Evolutionary conservation across 2,888 invertebrate species (phyloP), one percentile per base, ranked within the genome.

Genomic region (Ryuthela nishihirai): DNA sequence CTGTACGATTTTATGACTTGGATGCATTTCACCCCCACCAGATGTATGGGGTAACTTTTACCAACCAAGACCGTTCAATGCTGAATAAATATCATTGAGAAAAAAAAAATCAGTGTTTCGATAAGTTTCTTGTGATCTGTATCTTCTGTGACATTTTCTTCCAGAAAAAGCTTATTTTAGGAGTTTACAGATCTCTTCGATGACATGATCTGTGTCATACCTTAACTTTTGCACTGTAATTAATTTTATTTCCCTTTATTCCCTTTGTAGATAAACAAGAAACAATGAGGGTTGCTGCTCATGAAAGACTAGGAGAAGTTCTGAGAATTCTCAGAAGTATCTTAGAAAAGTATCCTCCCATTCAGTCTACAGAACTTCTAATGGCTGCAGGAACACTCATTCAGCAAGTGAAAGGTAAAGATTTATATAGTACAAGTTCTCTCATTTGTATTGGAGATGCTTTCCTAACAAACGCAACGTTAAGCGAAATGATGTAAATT

Each of bases 261-360:
- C 10, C n/a, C n/a, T n/a, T 64, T 66, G 21, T 64, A 70, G 71
- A 72, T 29, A 70, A 67, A 53, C 63, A 59, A 21, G 72, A 72
- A 41, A 66, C 65, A 12, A 53, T 70, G 41, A 67, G 70, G 40
- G 74, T 75, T 20, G 65, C 70, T 3, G 75, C 76, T 23, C 78
- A 78, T 67, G 77, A 78, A 65, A 67, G 74, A 24, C 69, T 79
- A 21, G 77, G 76, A 3, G 78, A 78, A 56, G 76, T 78, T 7
- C 67, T 78, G 47, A 69, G 72, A 43, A 74, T 76, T 15, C 69
- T 79, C 61, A 71, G 77, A 56, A 70, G 68, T 25, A 74, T 78
- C n/a, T 67, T 79, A 44, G 75, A 78, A 68, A 73, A 72, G 39
- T 78, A 78, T 64, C 74, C 75, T 6, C 72, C 75, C 6, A 70